phyloP scores from a whole-genome alignment of 1,140 invertebrate species.

The Campodea augens region DNA sequence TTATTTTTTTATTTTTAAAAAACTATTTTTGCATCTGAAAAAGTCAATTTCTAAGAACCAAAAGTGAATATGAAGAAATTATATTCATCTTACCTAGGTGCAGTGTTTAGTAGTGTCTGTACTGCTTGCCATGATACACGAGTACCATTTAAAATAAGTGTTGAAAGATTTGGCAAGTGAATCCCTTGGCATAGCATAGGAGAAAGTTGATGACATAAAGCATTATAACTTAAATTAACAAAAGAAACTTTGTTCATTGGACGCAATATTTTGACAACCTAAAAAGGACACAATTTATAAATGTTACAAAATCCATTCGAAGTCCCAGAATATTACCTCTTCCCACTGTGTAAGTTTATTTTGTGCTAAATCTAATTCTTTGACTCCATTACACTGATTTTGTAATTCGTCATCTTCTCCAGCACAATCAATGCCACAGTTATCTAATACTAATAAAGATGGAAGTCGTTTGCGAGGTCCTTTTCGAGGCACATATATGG shows the following conservation, averaged over 20 bases:
- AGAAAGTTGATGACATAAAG: too few species aligned
- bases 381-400: conserved; percentile 62
- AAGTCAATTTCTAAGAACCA: too few species aligned
- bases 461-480: conserved; percentile 56
- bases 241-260: conserved; percentile 73
- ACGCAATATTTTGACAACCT: conserved; percentile 65
- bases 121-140: conserved; percentile 64
- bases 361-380: conserved; percentile 75
- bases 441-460: conserved; percentile 66
- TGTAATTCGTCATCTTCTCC: conserved; percentile 56
- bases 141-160: too few species aligned
- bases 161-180: too few species aligned
- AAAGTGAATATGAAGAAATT: too few species aligned
- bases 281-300: conserved; percentile 18
- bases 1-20: too few species aligned
- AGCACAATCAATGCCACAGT: conserved; percentile 66
- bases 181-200: too few species aligned
- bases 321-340: conserved; percentile 38
- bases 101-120: conserved; percentile 45
- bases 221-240: conserved; percentile 79
- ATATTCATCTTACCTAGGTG: too few species aligned
- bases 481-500: conserved; percentile 63
- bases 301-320: conserved; percentile 6
- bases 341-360: conserved; percentile 69
- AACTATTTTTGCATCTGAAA: too few species aligned